These are phyloP conservation scores for Macrosiphum euphorbiae DNA, from an alignment of 2,888 invertebrate genomes.

Conservation along the genomic window DNA sequence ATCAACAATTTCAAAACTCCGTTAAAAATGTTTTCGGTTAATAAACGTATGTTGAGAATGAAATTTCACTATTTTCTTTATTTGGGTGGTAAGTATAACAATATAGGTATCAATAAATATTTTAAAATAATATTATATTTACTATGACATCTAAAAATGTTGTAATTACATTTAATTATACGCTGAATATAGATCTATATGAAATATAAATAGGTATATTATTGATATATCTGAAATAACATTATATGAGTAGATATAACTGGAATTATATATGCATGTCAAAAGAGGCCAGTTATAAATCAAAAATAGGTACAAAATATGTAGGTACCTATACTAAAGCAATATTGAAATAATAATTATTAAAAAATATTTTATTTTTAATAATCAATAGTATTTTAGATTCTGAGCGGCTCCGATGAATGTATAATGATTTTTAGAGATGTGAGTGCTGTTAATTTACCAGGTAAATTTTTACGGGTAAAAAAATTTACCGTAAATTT, in stretches of 20 bases:
- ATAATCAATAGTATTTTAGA: too few relatives aligned
- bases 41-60: constrained; percentile 64
- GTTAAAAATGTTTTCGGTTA: constrained; percentile 33
- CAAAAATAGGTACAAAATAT: not conserved
- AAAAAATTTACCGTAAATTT: too few relatives aligned
- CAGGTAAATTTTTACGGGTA: too few relatives aligned
- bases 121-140: not conserved
- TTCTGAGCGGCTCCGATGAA: too few relatives aligned
- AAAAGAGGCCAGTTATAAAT: not conserved
- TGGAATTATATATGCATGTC: not conserved
- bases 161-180: not conserved
- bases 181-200: not conserved
- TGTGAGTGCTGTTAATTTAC: too few relatives aligned
- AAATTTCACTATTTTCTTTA: constrained; percentile 66
- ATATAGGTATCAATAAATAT: not conserved
- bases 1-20: not conserved
- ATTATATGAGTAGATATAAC: not conserved
- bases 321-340: not conserved
- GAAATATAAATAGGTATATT: not conserved
- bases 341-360: not conserved
- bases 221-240: not conserved
- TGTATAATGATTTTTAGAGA: too few relatives aligned
- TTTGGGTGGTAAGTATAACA: constrained; percentile 65
- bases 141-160: not conserved
- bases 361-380: not conserved